Conservation (phyloP, 2,888 invertebrate genomes). For the Hypsopygia costalis region DNA sequence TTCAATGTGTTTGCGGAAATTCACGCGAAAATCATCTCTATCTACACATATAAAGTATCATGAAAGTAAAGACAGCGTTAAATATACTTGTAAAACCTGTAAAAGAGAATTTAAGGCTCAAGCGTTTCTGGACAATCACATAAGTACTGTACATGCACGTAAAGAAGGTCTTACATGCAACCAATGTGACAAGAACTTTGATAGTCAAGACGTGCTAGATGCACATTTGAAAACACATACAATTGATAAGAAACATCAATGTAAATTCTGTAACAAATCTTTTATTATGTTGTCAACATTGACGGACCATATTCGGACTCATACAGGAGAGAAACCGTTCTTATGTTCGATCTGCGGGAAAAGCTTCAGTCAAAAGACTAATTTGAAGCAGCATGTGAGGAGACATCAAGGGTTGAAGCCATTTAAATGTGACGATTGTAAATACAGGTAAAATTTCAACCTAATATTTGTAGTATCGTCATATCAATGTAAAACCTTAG, state of each 20-base stretch:
- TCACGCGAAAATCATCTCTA: constrained; percentile 49
- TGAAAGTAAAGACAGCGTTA: constrained; percentile 37
- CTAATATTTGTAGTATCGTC: too few species aligned
- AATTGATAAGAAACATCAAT: constrained; percentile 69
- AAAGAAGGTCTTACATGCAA: constrained; percentile 65
- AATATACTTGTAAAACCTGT: constrained; percentile 52
- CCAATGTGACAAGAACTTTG: constrained; percentile 60
- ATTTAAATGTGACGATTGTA: constrained; percentile 67
- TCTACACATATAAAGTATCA: constrained; percentile 51
- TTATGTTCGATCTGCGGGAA: constrained; percentile 79
- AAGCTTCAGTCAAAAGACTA: constrained; percentile 81
- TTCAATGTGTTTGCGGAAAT: constrained; percentile 55
- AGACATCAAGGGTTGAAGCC: constrained; percentile 76
- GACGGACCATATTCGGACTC: constrained; percentile 79
- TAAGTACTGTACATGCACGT: constrained; percentile 62
- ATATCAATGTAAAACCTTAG: too few species aligned
- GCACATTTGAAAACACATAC: constrained; percentile 69
- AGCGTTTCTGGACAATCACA: constrained; percentile 76
- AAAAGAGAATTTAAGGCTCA: constrained; percentile 78
- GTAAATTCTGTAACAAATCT: constrained; percentile 61
- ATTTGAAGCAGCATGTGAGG: constrained; percentile 79
- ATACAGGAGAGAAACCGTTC: constrained; percentile 82
- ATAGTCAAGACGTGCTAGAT: constrained; percentile 58
- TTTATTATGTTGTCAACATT: constrained; percentile 78
- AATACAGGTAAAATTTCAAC: constrained; percentile 42